Percentiles rank a stretch among this genome's conserved stretches.
Conservation (phyloP, 2,113 vertebrate species). For the Crypturellus undulatus region DNA sequence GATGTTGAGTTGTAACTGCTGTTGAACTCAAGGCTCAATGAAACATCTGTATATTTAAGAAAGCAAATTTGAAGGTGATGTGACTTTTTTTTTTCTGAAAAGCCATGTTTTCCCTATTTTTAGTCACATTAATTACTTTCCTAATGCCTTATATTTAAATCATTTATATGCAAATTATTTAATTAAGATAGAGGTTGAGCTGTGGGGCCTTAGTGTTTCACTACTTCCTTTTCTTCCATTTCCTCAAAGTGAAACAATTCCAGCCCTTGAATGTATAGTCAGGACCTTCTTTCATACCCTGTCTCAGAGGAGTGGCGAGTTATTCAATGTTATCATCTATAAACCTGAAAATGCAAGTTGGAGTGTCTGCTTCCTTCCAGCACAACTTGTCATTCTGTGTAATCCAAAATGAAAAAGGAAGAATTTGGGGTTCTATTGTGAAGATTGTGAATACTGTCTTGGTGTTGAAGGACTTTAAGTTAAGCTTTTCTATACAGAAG, state of each 20-base stretch:
- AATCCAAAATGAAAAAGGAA: background rate
- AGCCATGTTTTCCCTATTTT: background rate
- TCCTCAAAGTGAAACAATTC: background rate
- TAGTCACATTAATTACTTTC: background rate
- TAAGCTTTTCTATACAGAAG: background rate
- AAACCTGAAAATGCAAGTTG: background rate
- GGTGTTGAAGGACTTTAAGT: background rate
- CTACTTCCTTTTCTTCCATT: background rate
- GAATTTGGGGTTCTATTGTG: background rate
- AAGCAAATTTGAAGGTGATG: background rate
- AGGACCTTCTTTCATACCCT: background rate
- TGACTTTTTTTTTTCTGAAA: background rate
- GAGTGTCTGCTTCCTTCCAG: background rate
- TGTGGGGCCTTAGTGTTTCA: background rate
- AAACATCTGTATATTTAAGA: background rate
- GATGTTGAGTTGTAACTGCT: background rate
- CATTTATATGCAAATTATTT: constrained; percentile 8
- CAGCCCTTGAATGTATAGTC: background rate
- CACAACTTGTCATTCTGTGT: background rate
- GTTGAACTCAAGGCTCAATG: background rate
- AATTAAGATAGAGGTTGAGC: background rate
- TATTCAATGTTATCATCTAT: background rate
- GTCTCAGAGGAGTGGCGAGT: background rate
- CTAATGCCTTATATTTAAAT: background rate
- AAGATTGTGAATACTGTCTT: background rate